A percentile compares a stretch with the other conserved stretches of the same genome.
Evolutionary conservation across 2,113 vertebrate species (phyloP).

Genomic region (Bostrychus sinensis): DNA sequence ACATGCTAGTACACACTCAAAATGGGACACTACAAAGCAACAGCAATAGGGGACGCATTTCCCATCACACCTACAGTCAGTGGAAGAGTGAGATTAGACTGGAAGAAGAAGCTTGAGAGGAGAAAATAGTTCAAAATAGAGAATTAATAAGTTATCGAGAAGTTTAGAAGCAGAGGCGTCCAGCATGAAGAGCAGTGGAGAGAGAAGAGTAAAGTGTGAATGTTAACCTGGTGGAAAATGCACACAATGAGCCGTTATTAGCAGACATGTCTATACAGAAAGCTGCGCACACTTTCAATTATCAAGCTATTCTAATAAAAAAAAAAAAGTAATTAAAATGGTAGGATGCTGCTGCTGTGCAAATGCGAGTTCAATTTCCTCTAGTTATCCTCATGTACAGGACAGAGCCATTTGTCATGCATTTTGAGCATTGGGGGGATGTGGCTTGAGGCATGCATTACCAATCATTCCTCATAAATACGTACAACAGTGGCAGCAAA

Average conservation of each 20-base stretch:
- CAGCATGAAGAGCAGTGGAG: conserved; percentile 57
- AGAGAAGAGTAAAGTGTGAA: conserved; percentile 46
- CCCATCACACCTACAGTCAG: conserved; percentile 74
- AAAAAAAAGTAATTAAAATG: conserved; percentile 33
- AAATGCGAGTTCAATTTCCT: conserved; percentile 45
- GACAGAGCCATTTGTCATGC: conserved; percentile 63
- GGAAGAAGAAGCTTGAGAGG: conserved; percentile 56
- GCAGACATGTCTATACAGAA: conserved; percentile 4
- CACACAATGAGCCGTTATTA: conserved; percentile 49
- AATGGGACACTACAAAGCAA: conserved; percentile 60
- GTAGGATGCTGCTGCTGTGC: conserved; percentile 51
- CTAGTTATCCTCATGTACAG: conserved; percentile 33
- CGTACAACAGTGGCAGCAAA: conserved; percentile 63
- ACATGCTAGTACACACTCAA: conserved; percentile 73
- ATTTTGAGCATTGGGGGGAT: conserved; percentile 40
- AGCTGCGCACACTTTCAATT: conserved; percentile 42
- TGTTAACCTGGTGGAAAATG: conserved; percentile 57
- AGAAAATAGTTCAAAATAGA: conserved; percentile 56
- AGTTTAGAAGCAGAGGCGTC: conserved; percentile 58
- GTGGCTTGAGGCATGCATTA: conserved; percentile 60
- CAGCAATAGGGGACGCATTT: conserved; percentile 32
- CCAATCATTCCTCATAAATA: conserved; percentile 27
- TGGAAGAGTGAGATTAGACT: conserved; percentile 72
- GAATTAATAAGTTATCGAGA: conserved; percentile 60
- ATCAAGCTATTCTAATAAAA: conserved; percentile 20